phyloP scores from a whole-genome alignment of 2,888 invertebrate genomes.

The Morpho helenor region DNA sequence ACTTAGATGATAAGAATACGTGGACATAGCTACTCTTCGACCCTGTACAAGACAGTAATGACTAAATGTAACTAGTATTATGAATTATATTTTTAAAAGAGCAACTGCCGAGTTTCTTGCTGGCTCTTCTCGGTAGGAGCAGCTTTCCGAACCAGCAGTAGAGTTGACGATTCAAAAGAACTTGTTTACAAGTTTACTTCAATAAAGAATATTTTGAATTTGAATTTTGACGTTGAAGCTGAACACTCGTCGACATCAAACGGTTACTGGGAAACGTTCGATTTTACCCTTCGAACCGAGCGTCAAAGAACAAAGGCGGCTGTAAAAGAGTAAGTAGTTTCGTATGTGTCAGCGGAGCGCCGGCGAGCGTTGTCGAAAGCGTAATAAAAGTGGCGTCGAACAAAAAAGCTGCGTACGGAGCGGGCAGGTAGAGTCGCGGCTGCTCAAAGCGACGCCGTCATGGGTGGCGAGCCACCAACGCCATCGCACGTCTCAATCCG shows the following conservation, averaged over 20 bases:
- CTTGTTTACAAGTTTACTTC: no score
- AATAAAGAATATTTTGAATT: no score
- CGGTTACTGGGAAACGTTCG: constrained; percentile 55
- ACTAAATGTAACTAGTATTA: no score
- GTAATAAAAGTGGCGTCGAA: constrained; percentile 74
- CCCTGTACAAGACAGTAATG: no score
- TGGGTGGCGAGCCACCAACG: constrained; percentile 78
- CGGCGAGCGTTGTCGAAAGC: constrained; percentile 55
- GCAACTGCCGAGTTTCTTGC: no score
- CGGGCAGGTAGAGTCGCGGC: constrained; percentile 56
- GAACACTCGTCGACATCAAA: constrained; percentile 51
- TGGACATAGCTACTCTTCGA: no score
- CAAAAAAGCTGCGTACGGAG: constrained; percentile 56
- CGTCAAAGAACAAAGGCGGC: constrained; percentile 58
- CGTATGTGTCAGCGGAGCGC: constrained; percentile 68
- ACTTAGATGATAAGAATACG: no score
- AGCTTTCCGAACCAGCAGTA: no score
- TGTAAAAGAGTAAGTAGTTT: constrained; percentile 71
- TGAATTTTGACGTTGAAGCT: background rate
- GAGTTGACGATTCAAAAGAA: no score
- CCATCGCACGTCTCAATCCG: constrained; percentile 79
- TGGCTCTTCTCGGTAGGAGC: no score
- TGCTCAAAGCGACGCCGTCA: constrained; percentile 72
- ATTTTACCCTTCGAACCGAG: constrained; percentile 65
- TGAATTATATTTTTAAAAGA: no score